A percentile compares a stretch with the other conserved stretches of the same genome.
Evolutionary conservation across 2,888 invertebrate species (phyloP).

Genomic region (Spodoptera exigua): DNA sequence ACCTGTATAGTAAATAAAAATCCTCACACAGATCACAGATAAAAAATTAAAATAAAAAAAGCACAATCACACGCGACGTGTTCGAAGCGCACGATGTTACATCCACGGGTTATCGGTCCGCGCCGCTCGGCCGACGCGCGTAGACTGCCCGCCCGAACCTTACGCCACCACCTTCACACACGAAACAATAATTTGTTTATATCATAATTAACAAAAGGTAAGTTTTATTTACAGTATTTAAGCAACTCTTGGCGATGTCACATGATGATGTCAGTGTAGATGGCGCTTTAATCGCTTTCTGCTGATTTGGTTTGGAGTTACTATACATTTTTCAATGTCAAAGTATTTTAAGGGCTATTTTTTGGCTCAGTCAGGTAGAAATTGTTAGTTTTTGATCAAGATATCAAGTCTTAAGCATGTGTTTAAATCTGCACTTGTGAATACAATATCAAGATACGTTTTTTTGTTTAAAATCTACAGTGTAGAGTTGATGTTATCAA

Average conservation of each 20-base stretch:
- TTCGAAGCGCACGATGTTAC: slow-evolving; percentile 41
- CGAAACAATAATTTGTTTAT: slow-evolving; percentile 61
- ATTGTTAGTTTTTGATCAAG: neutral
- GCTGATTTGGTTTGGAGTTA: slow-evolving; percentile 37
- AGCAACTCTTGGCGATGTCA: slow-evolving; percentile 23
- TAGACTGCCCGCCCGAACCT: slow-evolving; percentile 65
- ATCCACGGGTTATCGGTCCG: slow-evolving; percentile 65
- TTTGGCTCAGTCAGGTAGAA: slow-evolving; percentile 6
- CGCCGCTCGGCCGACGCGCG: slow-evolving; percentile 76
- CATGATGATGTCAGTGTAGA: slow-evolving; percentile 42
- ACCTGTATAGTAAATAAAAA: slow-evolving; percentile 73
- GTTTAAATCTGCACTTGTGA: too few relatives aligned
- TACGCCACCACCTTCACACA: slow-evolving; percentile 32
- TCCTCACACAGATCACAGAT: slow-evolving; percentile 79
- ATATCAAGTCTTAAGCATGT: too few relatives aligned
- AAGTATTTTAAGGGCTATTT: slow-evolving; percentile 18
- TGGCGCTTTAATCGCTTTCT: slow-evolving; percentile 21
- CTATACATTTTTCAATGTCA: slow-evolving; percentile 43
- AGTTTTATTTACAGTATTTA: slow-evolving; percentile 39
- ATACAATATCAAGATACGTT: slow-evolving; percentile 3
- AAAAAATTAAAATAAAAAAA: slow-evolving; percentile 71
- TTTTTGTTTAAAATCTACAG: slow-evolving; percentile 33
- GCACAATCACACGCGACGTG: slow-evolving; percentile 79
- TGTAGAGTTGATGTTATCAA: slow-evolving; percentile 15
- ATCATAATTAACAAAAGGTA: slow-evolving; percentile 57